Base-by-base conservation (phyloP, 92 coral and sea anemone genomes). In the Nematostella vectensis region DNA sequence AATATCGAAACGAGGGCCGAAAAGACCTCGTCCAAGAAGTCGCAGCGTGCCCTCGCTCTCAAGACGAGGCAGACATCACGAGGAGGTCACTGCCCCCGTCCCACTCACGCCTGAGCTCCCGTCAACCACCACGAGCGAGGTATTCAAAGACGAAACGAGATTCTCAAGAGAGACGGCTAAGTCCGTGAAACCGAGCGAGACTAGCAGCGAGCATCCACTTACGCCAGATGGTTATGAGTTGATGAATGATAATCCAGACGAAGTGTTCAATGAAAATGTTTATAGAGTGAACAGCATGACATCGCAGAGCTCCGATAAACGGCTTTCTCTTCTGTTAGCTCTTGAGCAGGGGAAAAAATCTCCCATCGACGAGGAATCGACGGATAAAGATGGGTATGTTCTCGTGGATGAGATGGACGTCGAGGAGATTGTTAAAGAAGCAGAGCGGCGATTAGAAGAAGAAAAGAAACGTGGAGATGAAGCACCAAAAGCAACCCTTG, bases 211-310 rank as follows among this genome's bases (percentile, higher is more conserved):
- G 36, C 66, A 61, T 50, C 55, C 62, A 18, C 21, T 77, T 68
- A 57, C 86, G 12, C 86, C 87, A 48, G 80, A 72, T 58, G 87
- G 87, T 25, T 79, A 79, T 52, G 63, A 73, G 31, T 57, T 79
- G 10, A 79, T 79, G 87, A 49, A 51, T 27, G 75, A 70, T 20
- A 75, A 57, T 33, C 51, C 42, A 47, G 67, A 55, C 21, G 45
- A 48, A 2, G 66, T 30, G 16, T 48, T 47, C 24, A 27, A 11
- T 36, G 52, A 25, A 2, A 66, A 65, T 11, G 48, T 30, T 22
- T 58, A 44, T 36, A 65, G 65, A 23, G 18, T 11, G 9, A 11
- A 11, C 12, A 39, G 37, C 19, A 54, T 61, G 17, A 44, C 59
- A n/a, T 30, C 85, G 18, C 42, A 76, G 36, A 71, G 57, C 0